Base-by-base conservation (phyloP, 2,888 invertebrate genomes). In the Ennomos fuscantarius region DNA sequence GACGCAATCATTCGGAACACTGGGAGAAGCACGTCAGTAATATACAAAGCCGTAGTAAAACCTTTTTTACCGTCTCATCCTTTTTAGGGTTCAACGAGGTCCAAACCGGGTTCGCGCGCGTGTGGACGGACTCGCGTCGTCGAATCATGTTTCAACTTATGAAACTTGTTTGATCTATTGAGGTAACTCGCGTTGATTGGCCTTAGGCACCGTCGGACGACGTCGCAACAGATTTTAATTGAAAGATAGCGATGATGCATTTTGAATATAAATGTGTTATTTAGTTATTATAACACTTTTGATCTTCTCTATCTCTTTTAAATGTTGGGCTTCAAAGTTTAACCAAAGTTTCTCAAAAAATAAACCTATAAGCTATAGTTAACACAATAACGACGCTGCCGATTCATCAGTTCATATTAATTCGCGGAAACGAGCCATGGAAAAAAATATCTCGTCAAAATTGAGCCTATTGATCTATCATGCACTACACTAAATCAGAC, bases 51-150 rank as follows among this genome's bases (percentile, higher is more conserved):
- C 58, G 58, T 71, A 63, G 70, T 67, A 68, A 73, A 72, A 68
- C 68, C 70, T 69, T 74, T 83, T 76, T 79, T 76, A 70, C 72
- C 66, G 66, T 69, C 72, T 71, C 79, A 78, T 84, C 86, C 81
- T 83, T 81, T 77, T 79, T 82, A 79, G 80, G 78, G 81, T 78
- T 80, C 79, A 73, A 69, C 66, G 60, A 66, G 72, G 70, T 43
- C 53, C 36, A 50, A 78, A 72, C 72, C 70, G 70, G 74, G 68
- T 63, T 44, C 13, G 43, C 34, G 13, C 37, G 37, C 32, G 55
- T 35, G 45, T 36, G 50, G 13, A 39, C 35, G 24, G 24, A 2
- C 24, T 24, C 24, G 24, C 24, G 24, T 24, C 24, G 46, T 46
- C 15, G 11, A 49, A 24, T 24, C 24, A 24, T 24, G 15, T 12